Evolutionary conservation across 2,888 invertebrate genomes (phyloP).

Genomic region (Papilio protenor): DNA sequence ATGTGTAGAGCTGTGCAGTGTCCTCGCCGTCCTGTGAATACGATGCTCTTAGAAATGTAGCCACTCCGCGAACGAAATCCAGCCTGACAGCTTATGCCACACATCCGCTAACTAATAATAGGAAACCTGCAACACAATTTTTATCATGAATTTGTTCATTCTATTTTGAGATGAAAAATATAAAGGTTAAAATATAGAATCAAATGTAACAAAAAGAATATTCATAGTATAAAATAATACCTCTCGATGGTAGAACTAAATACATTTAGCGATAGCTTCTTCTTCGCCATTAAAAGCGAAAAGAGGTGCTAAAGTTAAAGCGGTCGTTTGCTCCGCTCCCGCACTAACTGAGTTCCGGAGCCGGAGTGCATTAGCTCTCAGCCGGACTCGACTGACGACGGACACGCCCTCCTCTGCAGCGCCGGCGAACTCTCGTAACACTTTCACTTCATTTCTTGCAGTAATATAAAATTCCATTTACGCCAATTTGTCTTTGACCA

Average conservation of each 20-base stretch:
- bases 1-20: background rate
- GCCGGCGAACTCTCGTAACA: background rate
- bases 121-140: background rate
- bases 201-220: background rate
- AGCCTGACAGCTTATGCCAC: too few species aligned
- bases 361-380: constrained; percentile 1
- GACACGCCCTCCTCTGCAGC: background rate
- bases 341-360: background rate
- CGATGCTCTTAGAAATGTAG: background rate
- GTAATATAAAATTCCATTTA: background rate
- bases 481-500: background rate
- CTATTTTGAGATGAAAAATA: background rate
- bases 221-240: background rate
- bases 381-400: background rate
- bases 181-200: too few species aligned
- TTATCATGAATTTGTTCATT: background rate
- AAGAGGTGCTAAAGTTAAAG: constrained; percentile 8
- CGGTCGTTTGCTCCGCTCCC: background rate
- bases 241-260: background rate
- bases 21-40: background rate
- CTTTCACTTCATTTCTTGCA: background rate
- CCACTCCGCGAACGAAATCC: background rate
- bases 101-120: background rate
- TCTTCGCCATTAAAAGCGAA: background rate
- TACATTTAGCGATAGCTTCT: background rate